Evolutionary conservation across 2,797 vertebrate species (phyloP).

Genomic region (Pipistrellus pygmaeus): DNA sequence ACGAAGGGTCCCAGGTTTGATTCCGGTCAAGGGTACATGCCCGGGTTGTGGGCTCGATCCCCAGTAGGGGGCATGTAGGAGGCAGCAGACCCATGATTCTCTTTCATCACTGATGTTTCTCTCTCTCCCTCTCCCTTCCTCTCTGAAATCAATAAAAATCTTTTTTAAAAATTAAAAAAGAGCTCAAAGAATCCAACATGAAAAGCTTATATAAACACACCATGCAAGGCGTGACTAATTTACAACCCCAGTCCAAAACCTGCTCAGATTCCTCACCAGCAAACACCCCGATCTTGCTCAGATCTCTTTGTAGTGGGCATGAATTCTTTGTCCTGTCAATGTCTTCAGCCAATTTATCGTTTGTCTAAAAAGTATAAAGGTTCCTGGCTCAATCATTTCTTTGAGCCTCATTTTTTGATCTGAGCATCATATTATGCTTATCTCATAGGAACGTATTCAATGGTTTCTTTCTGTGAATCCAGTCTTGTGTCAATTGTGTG

Average conservation of each 20-base stretch:
- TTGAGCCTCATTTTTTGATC: neutral
- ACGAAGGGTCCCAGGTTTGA: too few species aligned
- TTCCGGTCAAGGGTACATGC: too few species aligned
- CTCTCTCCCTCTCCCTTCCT: too few species aligned
- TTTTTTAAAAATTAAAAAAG: too few species aligned
- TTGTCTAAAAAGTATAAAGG: neutral
- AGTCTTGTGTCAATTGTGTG: neutral
- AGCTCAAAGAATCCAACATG: neutral
- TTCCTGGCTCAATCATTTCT: neutral
- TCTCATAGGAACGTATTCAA: neutral
- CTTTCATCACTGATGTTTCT: too few species aligned
- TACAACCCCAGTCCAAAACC: neutral
- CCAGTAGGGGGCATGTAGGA: too few species aligned
- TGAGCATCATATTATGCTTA: neutral
- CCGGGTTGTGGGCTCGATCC: too few species aligned
- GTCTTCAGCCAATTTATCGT: neutral
- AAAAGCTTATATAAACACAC: neutral
- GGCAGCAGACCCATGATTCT: too few species aligned
- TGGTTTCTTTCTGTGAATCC: neutral
- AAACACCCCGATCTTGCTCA: neutral
- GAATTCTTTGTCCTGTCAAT: neutral
- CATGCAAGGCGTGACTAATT: neutral
- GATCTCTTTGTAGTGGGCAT: neutral
- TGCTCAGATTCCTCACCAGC: neutral
- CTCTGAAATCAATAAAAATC: too few species aligned